Evolutionary conservation across 1,140 invertebrate genomes (phyloP).

Genomic region (Brachionus plicatilis): DNA sequence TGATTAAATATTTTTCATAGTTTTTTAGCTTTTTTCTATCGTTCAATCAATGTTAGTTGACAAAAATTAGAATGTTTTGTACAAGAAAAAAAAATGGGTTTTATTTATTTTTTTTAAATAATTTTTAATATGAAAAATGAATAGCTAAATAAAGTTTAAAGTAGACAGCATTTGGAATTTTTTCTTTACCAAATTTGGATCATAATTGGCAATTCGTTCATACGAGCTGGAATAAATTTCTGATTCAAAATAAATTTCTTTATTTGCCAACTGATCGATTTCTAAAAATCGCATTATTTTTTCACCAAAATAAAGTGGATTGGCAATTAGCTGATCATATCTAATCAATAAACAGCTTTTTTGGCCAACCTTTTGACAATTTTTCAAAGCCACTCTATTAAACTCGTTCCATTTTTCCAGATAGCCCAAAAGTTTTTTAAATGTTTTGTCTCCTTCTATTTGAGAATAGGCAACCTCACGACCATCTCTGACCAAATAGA

Average conservation of each 20-base stretch:
- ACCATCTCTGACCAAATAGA: background rate
- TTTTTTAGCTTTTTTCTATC: background rate
- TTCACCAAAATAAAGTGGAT: background rate
- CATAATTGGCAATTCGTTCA: background rate
- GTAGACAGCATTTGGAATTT: background rate
- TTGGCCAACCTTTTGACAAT: background rate
- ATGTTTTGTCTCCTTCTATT: background rate
- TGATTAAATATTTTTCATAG: background rate
- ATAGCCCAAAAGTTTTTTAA: background rate
- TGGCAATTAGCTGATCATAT: background rate
- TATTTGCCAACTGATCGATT: background rate
- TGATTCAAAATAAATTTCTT: background rate
- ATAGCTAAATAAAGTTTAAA: background rate
- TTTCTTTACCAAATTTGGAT: background rate
- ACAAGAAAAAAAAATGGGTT: background rate
- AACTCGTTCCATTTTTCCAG: background rate
- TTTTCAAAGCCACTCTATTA: background rate
- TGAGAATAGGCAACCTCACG: background rate
- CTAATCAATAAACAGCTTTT: background rate
- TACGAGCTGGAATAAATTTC: background rate
- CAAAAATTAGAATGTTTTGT: no score
- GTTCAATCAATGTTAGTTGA: background rate
- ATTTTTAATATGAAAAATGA: background rate
- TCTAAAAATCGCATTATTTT: background rate
- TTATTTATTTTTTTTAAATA: background rate